Conservation (phyloP, 2,888 invertebrate species). For the Norana najaformis region DNA sequence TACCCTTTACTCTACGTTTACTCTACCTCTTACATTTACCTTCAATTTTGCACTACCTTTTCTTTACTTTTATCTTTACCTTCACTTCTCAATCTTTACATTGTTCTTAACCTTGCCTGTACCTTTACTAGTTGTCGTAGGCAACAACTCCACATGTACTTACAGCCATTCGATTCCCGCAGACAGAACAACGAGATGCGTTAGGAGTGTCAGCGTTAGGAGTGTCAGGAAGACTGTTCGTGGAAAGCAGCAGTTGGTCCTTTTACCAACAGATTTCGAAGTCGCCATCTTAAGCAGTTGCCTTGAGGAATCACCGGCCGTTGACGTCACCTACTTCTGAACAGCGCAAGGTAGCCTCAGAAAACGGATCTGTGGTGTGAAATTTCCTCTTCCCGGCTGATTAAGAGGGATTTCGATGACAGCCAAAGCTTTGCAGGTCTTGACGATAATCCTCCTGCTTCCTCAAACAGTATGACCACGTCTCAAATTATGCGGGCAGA, state of each 20-base stretch:
- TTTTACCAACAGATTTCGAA: background rate
- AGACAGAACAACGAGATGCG: background rate
- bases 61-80: no score
- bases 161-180: background rate
- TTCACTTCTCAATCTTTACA: background rate
- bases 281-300: background rate
- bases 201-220: background rate
- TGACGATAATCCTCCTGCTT: background rate
- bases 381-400: background rate
- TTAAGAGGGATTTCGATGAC: background rate
- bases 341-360: background rate
- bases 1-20: no score
- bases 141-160: background rate
- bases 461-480: background rate
- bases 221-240: background rate
- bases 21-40: no score
- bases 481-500: background rate
- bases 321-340: background rate
- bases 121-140: no score
- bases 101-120: no score
- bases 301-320: background rate
- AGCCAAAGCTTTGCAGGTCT: background rate
- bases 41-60: no score
- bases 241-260: background rate
- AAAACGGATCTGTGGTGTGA: background rate